Evolutionary conservation across 2,797 vertebrate species (phyloP).

Genomic region (Aselliscus stoliczkanus): DNA sequence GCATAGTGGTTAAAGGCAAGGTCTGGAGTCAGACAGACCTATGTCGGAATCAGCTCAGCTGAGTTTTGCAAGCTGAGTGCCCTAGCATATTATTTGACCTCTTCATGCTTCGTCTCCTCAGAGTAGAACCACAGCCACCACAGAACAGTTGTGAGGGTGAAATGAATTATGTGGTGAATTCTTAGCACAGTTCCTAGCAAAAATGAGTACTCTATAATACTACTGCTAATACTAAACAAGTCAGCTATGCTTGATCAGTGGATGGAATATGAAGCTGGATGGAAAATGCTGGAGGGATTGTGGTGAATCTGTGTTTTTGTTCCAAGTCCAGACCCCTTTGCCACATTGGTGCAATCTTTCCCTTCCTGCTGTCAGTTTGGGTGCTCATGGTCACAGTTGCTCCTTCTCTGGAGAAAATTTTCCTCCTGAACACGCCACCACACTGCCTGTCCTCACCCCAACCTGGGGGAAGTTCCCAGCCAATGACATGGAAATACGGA

Average conservation of each 20-base stretch:
- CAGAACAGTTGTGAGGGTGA: not conserved
- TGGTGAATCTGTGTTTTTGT: not conserved
- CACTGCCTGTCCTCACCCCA: not conserved
- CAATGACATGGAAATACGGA: not conserved
- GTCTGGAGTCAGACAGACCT: not conserved
- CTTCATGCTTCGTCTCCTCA: not conserved
- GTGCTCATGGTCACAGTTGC: not conserved
- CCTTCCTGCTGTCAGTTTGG: not conserved
- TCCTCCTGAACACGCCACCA: not conserved
- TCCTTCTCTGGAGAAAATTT: not conserved
- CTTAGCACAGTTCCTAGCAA: not conserved
- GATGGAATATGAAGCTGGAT: not conserved
- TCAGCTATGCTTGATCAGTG: not conserved
- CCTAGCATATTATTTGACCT: not conserved
- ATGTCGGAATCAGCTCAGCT: not conserved
- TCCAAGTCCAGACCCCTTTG: not conserved
- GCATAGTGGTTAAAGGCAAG: not conserved
- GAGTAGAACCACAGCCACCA: not conserved
- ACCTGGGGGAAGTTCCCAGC: not conserved
- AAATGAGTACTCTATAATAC: not conserved
- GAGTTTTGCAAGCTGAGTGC: not conserved
- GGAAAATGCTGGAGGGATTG: not conserved
- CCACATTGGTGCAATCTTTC: not conserved
- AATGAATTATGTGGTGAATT: not conserved
- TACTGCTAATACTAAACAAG: not conserved